A percentile compares a stretch with the other conserved stretches of the same genome.
Evolutionary conservation across 30 jellyfish, hydroid and myxozoan genomes (phyloP).

Genomic region (Sanderia malayensis): DNA sequence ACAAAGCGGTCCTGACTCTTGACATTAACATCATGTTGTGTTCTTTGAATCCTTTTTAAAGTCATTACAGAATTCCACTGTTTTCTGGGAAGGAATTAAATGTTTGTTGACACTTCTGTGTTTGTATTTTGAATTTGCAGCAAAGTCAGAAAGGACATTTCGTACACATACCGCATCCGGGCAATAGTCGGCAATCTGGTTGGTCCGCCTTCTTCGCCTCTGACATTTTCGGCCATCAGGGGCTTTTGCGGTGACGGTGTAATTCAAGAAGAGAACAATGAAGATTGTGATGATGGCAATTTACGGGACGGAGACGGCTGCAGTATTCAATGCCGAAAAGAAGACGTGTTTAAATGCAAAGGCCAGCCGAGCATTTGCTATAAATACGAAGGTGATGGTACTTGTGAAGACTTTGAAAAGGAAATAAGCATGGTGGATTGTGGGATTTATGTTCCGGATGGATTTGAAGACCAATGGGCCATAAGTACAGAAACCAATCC

Average conservation of each 20-base stretch:
- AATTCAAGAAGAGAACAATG: slow-evolving; percentile 43
- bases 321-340: slow-evolving; percentile 69
- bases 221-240: slow-evolving; percentile 28
- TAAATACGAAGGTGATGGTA: slow-evolving; percentile 80
- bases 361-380: slow-evolving; percentile 94
- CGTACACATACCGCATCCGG: slow-evolving; percentile 66
- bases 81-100: no score
- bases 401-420: slow-evolving; percentile 86
- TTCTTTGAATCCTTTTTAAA: no score
- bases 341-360: slow-evolving; percentile 82
- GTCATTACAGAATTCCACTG: no score
- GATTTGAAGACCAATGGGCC: slow-evolving; percentile 97
- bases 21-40: no score
- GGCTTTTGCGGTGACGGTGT: slow-evolving; percentile 98
- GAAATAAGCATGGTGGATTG: slow-evolving; percentile 69
- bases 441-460: slow-evolving; percentile 85
- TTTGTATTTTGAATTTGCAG: slow-evolving; percentile 29
- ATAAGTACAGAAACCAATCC: slow-evolving; percentile 49
- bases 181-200: slow-evolving; percentile 46
- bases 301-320: slow-evolving; percentile 93
- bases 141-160: slow-evolving; percentile 14
- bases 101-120: no score
- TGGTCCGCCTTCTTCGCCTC: slow-evolving; percentile 80
- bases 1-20: no score
- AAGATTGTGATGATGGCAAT: slow-evolving; percentile 96